Conservation (phyloP, 2,797 vertebrate species). For the Smutsia temminckii region DNA sequence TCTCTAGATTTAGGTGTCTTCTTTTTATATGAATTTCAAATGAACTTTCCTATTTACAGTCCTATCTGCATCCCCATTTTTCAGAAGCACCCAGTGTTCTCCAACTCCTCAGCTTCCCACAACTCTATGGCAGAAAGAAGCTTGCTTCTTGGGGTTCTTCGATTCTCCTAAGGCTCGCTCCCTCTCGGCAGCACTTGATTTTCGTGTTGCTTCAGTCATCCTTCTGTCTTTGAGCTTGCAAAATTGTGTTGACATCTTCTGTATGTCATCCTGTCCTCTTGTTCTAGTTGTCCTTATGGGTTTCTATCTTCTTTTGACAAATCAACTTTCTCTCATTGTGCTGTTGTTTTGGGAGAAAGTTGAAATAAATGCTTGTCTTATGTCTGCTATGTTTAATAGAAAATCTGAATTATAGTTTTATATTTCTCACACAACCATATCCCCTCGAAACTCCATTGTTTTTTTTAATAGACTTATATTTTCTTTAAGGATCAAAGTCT, state of each 20-base stretch:
- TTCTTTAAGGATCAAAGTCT: not conserved
- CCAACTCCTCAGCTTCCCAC: not conserved
- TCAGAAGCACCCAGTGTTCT: not conserved
- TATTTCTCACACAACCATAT: not conserved
- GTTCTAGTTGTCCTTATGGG: not conserved
- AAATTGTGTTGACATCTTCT: constrained; percentile 9
- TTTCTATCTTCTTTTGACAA: not conserved
- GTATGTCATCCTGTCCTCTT: not conserved
- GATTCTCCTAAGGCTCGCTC: not conserved
- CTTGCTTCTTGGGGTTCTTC: not conserved
- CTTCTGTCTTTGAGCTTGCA: not conserved
- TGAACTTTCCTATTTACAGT: not conserved
- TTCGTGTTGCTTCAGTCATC: not conserved
- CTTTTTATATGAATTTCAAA: not conserved
- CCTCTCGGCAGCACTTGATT: not conserved
- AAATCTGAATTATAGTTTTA: constrained; percentile 41
- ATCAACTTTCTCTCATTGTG: not conserved
- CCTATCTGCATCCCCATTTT: not conserved
- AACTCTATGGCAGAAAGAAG: not conserved
- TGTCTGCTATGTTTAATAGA: not conserved
- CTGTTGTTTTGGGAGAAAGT: not conserved
- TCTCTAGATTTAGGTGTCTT: not conserved
- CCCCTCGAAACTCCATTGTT: not conserved
- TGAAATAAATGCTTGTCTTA: not conserved
- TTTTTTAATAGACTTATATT: constrained; percentile 17